Conservation (phyloP, 2,888 invertebrate genomes). For the Rhamnusium bicolor region DNA sequence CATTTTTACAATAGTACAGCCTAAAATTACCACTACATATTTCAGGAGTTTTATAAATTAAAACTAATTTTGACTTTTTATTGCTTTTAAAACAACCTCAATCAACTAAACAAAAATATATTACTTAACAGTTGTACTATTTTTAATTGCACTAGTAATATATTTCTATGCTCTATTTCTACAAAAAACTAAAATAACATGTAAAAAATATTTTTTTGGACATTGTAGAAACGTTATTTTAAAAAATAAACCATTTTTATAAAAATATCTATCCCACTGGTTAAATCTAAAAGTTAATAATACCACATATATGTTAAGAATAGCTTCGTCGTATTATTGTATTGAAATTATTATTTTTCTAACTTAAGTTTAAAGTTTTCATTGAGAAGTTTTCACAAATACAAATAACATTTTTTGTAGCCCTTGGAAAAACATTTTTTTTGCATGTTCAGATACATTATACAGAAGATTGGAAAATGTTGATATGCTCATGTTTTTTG, state of each 20-base stretch:
- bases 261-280: conserved; percentile 20
- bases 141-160: conserved; percentile 19
- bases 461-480: no score
- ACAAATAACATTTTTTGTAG: background rate
- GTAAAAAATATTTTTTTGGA: conserved; percentile 8
- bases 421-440: background rate
- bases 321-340: background rate
- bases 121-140: conserved; percentile 9
- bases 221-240: conserved; percentile 15
- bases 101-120: background rate
- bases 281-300: background rate
- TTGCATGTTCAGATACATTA: background rate
- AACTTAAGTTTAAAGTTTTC: no score
- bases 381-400: no score
- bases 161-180: background rate
- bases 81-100: background rate
- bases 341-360: background rate
- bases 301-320: background rate
- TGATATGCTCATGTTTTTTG: no score
- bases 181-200: background rate
- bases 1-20: background rate
- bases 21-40: background rate
- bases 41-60: background rate
- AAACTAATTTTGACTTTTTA: background rate
- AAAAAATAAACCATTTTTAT: conserved; percentile 16